Base-by-base conservation (phyloP, 92 coral and sea anemone species). In the Plumapathes pennacea region DNA sequence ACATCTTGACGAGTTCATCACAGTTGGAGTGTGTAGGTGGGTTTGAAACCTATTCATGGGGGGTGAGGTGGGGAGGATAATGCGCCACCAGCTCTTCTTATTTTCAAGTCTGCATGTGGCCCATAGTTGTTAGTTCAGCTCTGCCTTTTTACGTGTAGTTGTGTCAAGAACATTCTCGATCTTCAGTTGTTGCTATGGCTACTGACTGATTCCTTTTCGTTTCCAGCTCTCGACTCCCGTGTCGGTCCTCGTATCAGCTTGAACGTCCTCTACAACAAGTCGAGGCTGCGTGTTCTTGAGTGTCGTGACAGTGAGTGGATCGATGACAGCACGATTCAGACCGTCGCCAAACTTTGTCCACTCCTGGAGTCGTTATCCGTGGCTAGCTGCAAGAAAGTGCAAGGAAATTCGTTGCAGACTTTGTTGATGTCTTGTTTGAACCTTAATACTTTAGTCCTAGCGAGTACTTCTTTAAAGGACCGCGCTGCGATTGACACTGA, bases 301-400 rank as follows among this genome's bases (percentile, higher is more conserved):
- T 85, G 92, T 49, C 44, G 74, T 4, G 67, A 71, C 1, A 73
- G 92, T 46, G 88, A 85, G 36, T 80, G 86, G 83, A 36, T 80
- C 29, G 74, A 60, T 19, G 92, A 85, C 48, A 57, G 60, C 12
- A 50, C 48, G 34, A 77, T 77, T 5, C 56, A 51, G 19, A 24
- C 39, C n/a, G 58, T 85, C n/a, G 86, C 88, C 3, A 41, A 67
- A 11, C 61, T 74, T 54, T 85, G 84, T 44, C 62, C 57, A 24
- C 38, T 39, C 5, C 38, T 85, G 51, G 92, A 85, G 39, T 80
- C 82, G 10, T 48, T 85, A 13, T 62, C 84, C 27, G 57, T 85
- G 6, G 60, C 50, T 9, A 60, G 71, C 32, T 85, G 92, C 38
- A 77, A 65, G 39, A 85, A 85, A 34, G 67, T 82, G 13, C 69